Evolutionary conservation across 2,797 vertebrate genomes (phyloP).

Genomic region (Brachyrhaphis roseni): DNA sequence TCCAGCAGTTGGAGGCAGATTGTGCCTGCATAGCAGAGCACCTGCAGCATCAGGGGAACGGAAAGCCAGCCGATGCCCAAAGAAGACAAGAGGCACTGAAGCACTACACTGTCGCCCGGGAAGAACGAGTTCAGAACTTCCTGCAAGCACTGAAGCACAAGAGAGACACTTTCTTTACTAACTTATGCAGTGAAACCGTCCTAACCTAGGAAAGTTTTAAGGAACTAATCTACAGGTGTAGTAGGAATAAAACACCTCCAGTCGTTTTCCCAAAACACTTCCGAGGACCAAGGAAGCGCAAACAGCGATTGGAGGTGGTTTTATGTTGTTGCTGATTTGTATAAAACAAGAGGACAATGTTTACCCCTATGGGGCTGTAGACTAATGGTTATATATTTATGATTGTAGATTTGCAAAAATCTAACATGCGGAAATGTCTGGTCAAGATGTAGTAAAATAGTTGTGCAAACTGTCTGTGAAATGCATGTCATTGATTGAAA

Average conservation of each 20-base stretch:
- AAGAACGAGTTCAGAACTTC: constrained; percentile 90
- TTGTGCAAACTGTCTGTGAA: constrained; percentile 47
- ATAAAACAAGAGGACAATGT: constrained; percentile 55
- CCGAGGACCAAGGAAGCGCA: constrained; percentile 44
- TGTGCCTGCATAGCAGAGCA: constrained; percentile 83
- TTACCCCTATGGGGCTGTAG: constrained; percentile 85
- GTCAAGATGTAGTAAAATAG: constrained; percentile 71
- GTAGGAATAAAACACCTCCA: constrained; percentile 37
- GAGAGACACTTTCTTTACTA: constrained; percentile 81
- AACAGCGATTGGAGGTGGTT: constrained; percentile 15
- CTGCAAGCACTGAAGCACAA: constrained; percentile 89
- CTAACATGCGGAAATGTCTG: constrained; percentile 61
- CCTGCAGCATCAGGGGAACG: constrained; percentile 83
- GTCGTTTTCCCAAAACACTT: constrained; percentile 51
- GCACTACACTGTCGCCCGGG: constrained; percentile 81
- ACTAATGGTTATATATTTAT: constrained; percentile 76
- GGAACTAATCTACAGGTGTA: constrained; percentile 35
- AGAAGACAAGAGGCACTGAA: constrained; percentile 83
- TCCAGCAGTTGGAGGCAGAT: constrained; percentile 89
- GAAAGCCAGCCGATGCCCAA: constrained; percentile 77
- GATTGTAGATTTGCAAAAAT: constrained; percentile 69
- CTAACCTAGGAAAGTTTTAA: constrained; percentile 49
- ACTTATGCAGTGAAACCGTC: constrained; percentile 63
- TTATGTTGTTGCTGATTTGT: constrained; percentile 54
- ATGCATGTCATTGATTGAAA: constrained; percentile 62